Evolutionary conservation across 2,888 invertebrate species (phyloP).

Genomic region (Plusia festucae): DNA sequence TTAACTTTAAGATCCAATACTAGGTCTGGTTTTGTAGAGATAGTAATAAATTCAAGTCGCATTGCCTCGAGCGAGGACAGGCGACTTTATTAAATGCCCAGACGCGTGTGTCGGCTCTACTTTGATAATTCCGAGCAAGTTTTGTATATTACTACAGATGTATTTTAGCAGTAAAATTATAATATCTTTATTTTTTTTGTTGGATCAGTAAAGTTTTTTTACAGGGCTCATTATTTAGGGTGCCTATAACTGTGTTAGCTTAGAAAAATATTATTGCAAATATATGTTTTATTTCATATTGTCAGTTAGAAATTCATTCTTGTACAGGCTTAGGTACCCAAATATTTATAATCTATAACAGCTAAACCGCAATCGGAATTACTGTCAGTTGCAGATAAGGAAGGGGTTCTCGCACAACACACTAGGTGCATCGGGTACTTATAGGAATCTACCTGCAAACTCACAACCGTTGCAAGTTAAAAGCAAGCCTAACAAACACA

Average conservation of each 20-base stretch:
- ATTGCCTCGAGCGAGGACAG: conserved; percentile 64
- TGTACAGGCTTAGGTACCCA: too few relatives aligned
- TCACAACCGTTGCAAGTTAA: background rate
- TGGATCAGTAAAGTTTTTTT: too few relatives aligned
- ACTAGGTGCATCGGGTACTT: background rate
- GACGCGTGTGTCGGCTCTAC: conserved; percentile 40
- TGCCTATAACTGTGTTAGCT: too few relatives aligned
- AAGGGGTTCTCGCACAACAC: too few relatives aligned
- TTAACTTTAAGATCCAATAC: conserved; percentile 66
- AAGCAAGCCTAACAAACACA: background rate
- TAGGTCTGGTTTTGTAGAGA: conserved; percentile 39
- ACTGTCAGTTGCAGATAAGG: background rate
- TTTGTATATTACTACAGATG: conserved; percentile 21
- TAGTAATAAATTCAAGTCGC: conserved; percentile 61
- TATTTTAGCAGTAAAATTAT: too few relatives aligned
- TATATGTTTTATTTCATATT: too few relatives aligned
- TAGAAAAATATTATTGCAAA: too few relatives aligned
- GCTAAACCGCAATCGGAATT: background rate
- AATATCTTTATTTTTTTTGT: too few relatives aligned
- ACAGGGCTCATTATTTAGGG: too few relatives aligned
- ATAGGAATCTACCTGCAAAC: background rate
- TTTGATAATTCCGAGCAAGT: conserved; percentile 42
- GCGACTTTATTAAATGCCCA: conserved; percentile 62
- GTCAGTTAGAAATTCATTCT: too few relatives aligned
- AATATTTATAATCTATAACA: too few relatives aligned